These are phyloP conservation scores for Acanthochromis polyacanthus DNA, from an alignment of 2,113 vertebrate genomes.

Conservation along the genomic window DNA sequence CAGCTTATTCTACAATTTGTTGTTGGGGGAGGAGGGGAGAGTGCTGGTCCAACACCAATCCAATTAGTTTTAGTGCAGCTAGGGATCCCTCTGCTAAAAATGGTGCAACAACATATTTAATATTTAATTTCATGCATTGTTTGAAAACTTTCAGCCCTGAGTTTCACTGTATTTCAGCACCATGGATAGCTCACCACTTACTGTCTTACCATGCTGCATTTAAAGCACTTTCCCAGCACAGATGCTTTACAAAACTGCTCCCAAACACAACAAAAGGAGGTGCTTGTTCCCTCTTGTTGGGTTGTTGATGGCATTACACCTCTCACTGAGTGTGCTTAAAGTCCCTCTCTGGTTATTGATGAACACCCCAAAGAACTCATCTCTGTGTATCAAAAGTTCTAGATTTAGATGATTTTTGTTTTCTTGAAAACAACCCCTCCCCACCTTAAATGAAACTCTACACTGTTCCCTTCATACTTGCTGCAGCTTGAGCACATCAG, in stretches of 20 bases:
- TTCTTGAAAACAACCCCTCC: no score
- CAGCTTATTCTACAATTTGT: conserved; percentile 36
- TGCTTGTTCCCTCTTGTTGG: conserved; percentile 3
- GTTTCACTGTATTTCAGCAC: conserved; percentile 37
- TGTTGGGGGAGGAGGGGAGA: conserved; percentile 16
- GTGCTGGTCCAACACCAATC: conserved; percentile 26
- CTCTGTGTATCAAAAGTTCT: no score
- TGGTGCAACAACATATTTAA: background rate
- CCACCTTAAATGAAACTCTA: no score
- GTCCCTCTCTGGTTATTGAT: no score
- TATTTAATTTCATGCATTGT: background rate
- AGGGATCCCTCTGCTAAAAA: conserved; percentile 24
- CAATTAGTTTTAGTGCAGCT: conserved; percentile 33
- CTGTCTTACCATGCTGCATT: background rate
- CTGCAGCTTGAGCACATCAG: no score
- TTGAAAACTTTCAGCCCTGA: background rate
- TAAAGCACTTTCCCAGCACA: background rate
- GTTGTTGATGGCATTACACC: background rate
- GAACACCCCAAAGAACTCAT: no score
- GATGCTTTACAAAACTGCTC: conserved; percentile 13
- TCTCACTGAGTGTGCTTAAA: background rate
- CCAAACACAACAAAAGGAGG: background rate
- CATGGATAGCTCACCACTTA: conserved; percentile 34
- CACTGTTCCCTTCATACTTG: no score
- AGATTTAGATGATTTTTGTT: no score